A percentile compares a stretch with the other conserved stretches of the same genome.
Conservation (phyloP, 2,888 invertebrate species). For the Halictus quadricinctus region DNA sequence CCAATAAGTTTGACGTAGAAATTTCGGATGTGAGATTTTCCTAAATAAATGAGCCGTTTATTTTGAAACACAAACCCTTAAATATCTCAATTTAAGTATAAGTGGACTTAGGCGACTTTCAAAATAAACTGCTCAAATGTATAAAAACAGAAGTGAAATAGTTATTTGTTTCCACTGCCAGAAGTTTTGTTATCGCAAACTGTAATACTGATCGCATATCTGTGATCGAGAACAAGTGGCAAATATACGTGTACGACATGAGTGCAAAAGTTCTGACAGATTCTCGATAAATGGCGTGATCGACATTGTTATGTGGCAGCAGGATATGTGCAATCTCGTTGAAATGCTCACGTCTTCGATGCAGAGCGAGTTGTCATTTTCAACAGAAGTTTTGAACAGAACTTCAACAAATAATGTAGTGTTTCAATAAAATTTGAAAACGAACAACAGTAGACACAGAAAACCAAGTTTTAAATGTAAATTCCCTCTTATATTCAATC, state of each 20-base stretch:
- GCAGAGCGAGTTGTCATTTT: not conserved
- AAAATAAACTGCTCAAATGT: not conserved
- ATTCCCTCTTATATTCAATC: not conserved
- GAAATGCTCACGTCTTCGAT: not conserved
- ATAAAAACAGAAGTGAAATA: not conserved
- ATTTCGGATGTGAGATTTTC: not conserved
- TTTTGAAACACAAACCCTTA: too few relatives aligned
- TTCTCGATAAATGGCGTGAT: not conserved
- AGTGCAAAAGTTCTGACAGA: not conserved
- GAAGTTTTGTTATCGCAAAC: not conserved
- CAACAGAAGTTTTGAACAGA: not conserved
- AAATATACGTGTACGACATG: not conserved
- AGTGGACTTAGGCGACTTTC: too few relatives aligned
- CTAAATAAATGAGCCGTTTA: not conserved
- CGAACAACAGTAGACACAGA: not conserved
- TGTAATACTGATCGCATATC: not conserved
- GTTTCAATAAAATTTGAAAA: not conserved
- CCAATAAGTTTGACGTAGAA: not conserved
- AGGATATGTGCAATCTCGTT: not conserved
- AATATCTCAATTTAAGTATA: too few relatives aligned
- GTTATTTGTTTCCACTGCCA: not conserved
- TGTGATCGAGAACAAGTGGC: not conserved
- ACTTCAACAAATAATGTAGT: not conserved
- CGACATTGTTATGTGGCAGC: not conserved
- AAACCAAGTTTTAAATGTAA: not conserved